Conservation (phyloP, 2,797 vertebrate genomes). For the Macroramphosus scolopax region DNA sequence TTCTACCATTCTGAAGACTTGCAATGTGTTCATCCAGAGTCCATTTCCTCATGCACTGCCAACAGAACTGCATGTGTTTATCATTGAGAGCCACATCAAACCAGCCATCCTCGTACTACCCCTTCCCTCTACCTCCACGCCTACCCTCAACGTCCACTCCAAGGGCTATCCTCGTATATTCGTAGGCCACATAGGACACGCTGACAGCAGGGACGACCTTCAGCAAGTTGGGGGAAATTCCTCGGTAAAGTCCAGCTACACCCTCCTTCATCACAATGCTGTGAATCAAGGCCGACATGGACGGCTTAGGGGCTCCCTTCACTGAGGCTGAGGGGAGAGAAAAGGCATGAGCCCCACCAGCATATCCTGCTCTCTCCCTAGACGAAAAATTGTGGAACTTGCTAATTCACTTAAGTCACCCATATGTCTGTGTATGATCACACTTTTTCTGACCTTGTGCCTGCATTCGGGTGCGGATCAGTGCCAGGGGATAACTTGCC, state of each 20-base stretch:
- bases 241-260: slow-evolving; percentile 88
- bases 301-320: slow-evolving; percentile 83
- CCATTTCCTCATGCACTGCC: slow-evolving; percentile 39
- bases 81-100: slow-evolving; percentile 23
- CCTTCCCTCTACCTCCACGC: slow-evolving; percentile 43
- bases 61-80: slow-evolving; percentile 19
- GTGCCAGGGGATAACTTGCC: slow-evolving; percentile 92
- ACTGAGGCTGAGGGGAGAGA: slow-evolving; percentile 76
- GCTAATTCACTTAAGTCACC: no score
- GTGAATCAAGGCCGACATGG: slow-evolving; percentile 85
- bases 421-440: no score
- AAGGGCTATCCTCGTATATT: slow-evolving; percentile 90
- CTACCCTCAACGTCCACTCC: slow-evolving; percentile 75
- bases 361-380: not conserved
- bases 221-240: slow-evolving; percentile 97
- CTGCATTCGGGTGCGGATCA: slow-evolving; percentile 96
- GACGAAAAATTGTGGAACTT: no score
- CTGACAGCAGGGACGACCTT: slow-evolving; percentile 97
- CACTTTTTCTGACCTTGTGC: slow-evolving; percentile 91
- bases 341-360: not conserved
- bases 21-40: slow-evolving; percentile 11
- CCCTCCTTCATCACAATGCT: slow-evolving; percentile 90
- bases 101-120: slow-evolving; percentile 13
- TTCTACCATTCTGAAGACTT: not conserved
- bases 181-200: slow-evolving; percentile 96